A percentile compares a stretch with the other conserved stretches of the same genome.
phyloP scores from a whole-genome alignment of 2,113 vertebrate species.

The Alosa alosa region DNA sequence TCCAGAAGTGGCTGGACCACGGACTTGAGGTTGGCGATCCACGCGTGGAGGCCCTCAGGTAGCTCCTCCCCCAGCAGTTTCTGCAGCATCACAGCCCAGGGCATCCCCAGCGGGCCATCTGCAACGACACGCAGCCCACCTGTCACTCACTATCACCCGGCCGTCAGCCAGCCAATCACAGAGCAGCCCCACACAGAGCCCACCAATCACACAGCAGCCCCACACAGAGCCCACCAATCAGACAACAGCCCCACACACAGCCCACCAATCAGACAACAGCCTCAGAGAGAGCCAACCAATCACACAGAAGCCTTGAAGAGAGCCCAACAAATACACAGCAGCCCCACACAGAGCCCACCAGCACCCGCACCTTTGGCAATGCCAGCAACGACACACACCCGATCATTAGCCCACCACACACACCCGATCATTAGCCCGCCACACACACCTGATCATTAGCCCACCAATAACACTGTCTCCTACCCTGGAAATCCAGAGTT shows the following conservation, averaged over 20 bases:
- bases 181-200: background rate
- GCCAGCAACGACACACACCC: too few species aligned
- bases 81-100: slow-evolving; percentile 69
- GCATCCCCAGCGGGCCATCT: slow-evolving; percentile 65
- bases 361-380: too few species aligned
- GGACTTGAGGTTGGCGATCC: slow-evolving; percentile 66
- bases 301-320: background rate
- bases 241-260: background rate
- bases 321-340: background rate
- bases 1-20: slow-evolving; percentile 60
- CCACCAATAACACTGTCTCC: background rate
- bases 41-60: slow-evolving; percentile 64
- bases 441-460: too few species aligned
- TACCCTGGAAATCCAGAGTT: too few species aligned
- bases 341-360: background rate
- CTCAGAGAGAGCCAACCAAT: background rate
- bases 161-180: background rate
- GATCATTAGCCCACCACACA: too few species aligned
- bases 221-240: background rate
- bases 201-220: too few species aligned
- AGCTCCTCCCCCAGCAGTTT: slow-evolving; percentile 67
- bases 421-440: too few species aligned
- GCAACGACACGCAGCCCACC: slow-evolving; percentile 69
- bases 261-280: background rate
- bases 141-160: too few species aligned